Evolutionary conservation across 2,113 vertebrate species (phyloP), one percentile per base, ranked within the genome.

Genomic region (Oxyura jamaicensis): DNA sequence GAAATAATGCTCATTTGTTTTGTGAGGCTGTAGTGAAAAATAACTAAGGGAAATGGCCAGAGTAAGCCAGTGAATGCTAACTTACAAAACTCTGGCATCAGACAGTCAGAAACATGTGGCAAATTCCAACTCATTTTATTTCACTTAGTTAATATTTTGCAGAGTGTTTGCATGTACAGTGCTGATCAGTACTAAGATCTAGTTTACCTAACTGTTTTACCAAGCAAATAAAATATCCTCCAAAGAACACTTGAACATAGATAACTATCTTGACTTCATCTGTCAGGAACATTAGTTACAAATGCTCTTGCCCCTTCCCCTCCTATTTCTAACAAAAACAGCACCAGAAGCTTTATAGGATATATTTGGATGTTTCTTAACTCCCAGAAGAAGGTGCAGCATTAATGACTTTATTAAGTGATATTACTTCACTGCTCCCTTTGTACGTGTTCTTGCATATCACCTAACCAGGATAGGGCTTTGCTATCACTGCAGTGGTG

Each of bases 111-210:
- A 94, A 56, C 14, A 58, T 41, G 15, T 42, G n/a, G 29, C 29
- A 81, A 9, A 13, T 88, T 90, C 11, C 25, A 95, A 19, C 18
- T 78, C 0, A 0, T 21, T 94, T 73, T 66, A 50, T 86, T 93
- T 88, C 46, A 26, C 41, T 77, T 86, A 59, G 92, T 94, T 96
- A 96, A 95, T 92, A 25, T 92, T 96, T 94, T 86, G 68, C 86
- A 68, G 80, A 52, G 22, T 78, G 41, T 88, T 90, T 8, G 9
- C 17, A 14, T 95, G 8, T 79, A 28, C 74, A 35, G 10, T 71
- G 46, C 28, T 78, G 83, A 95, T 95, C 69, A 83, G 42, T 80
- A 56, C 56, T 26, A 39, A 88, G 91, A 96, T 93, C 8, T 91
- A 18, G 44, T 85, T 35, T 8, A 11, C 48, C 33, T 69, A 33